Base-by-base conservation (phyloP, 2,888 invertebrate species). In the Heliconius aoede region DNA sequence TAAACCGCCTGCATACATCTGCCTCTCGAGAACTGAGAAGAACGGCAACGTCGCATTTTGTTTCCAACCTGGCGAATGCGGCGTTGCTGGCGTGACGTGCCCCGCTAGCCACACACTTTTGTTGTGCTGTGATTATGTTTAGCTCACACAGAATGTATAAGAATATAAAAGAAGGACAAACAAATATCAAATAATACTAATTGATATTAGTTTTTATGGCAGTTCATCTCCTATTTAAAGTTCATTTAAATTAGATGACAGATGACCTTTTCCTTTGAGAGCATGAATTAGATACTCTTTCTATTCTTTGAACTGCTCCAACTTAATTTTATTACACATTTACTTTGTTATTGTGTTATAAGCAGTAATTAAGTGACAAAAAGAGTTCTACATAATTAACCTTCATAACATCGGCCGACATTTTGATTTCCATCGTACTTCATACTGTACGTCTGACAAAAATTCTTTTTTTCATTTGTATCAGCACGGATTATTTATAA, bases 21-120 rank as follows among this genome's bases (percentile, higher is more conserved):
- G 77, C 73, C 76, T 76, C 72, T 77, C 65, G 71, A 78, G 65
- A 30, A 69, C 30, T 78, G n/a, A n/a, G n/a, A 80, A 81, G 81
- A 76, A 80, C 80, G 85, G 85, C 85, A 86, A 85, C 85, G 82
- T 80, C 83, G 84, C 85, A 76, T 76, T 80, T 78, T 74, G 79
- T 76, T 76, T 75, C 76, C 79, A 79, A 76, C 72, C 67, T 74
- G 73, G 72, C 72, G 74, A 78, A 65, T 72, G 76, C 80, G 79
- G 79, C 69, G 82, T 82, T 81, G 80, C 80, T 78, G 74, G 78
- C 80, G 71, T 78, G 76, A 72, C 76, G 72, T 79, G 78, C 78
- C 73, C 75, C 78, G 68, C 76, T 68, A 73, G 79, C 73, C 79
- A 79, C 79, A 72, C 79, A 79, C 76, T 72, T 79, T 74, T 64